Percentiles rank a stretch among this genome's conserved stretches.
Evolutionary conservation across 2,113 vertebrate genomes (phyloP).

Genomic region (Bombycilla garrulus): DNA sequence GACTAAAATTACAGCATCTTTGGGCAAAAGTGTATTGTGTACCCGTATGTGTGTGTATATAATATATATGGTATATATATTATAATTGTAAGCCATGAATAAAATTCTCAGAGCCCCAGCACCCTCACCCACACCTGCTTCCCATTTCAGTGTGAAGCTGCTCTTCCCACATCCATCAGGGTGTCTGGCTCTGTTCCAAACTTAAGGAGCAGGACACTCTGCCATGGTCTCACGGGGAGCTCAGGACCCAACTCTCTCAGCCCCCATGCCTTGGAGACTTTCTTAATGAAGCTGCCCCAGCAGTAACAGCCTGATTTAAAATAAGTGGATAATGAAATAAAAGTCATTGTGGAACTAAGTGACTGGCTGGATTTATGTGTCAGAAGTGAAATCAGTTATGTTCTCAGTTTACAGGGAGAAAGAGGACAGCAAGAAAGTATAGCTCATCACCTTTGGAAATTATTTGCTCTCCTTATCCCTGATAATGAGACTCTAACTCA

Average conservation of each 20-base stretch:
- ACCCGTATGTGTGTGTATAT: too few relatives aligned
- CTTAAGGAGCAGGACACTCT: background rate
- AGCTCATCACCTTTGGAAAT: background rate
- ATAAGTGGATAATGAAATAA: background rate
- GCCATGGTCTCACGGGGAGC: background rate
- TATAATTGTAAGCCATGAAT: background rate
- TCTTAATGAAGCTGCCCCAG: background rate
- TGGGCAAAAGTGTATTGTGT: background rate
- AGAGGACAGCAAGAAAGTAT: background rate
- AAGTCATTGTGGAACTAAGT: background rate
- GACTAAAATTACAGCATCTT: background rate
- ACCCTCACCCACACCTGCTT: background rate
- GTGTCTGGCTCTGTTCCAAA: background rate
- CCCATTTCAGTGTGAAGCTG: fast-evolving
- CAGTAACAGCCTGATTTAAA: background rate
- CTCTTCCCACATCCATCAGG: fast-evolving
- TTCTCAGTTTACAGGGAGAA: background rate
- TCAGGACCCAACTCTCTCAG: fast-evolving
- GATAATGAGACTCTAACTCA: background rate
- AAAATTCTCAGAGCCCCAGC: background rate
- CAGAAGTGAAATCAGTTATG: background rate
- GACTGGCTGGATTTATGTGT: background rate
- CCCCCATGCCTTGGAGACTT: background rate
- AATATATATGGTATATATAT: background rate
- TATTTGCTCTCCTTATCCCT: fast-evolving